Evolutionary conservation across 2,888 invertebrate genomes (phyloP), one percentile per base, ranked within the genome.

Genomic region (Boloria selene): DNA sequence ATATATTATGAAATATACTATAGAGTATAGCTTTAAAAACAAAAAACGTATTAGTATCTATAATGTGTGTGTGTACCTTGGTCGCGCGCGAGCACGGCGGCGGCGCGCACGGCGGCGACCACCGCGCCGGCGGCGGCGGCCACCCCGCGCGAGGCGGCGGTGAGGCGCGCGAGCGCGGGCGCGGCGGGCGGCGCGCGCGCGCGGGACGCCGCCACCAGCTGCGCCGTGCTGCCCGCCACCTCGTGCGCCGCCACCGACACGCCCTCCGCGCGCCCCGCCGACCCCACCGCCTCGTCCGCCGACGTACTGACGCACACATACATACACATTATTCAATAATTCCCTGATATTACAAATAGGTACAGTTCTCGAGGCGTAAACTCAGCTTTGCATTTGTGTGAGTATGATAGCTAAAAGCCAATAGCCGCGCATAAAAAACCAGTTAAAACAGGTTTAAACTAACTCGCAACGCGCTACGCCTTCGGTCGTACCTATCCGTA

Each of bases 211-310:
- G 99, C 98, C 61, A 99, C 99, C 67, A 99, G 93, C 88, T 99
- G 99, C 56, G 99, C 98, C 1, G 99, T 99, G 74, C 99, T 66
- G 98, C 98, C 65, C 96, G 99, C 79, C 96, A 97, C 69, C 97
- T 99, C 64, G 89, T 99, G 98, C 22, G 99, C 98, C 7, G 98
- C 99, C 0, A 98, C 99, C 68, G 98, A 96, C 68, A 99, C 94
- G 81, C 97, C 97, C 81, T 98, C 98, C 80, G 97, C 95, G 83
- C 98, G 98, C 0, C 97, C 97, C 72, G 95, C 94, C 13, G 95
- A 95, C 31, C 95, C 94, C 18, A 98, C 96, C 13, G 98, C 97
- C 84, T 97, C 97, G 88, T 99, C 98, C 4, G 99, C 98, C 0
- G 98, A 96, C 63, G 64, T 68, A 38, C 70, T 71, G 69, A 42